Percentiles rank a stretch among this genome's conserved stretches.
These are phyloP conservation scores for Percina caprodes DNA, from an alignment of 2,113 vertebrate species.

Conservation along the genomic window DNA sequence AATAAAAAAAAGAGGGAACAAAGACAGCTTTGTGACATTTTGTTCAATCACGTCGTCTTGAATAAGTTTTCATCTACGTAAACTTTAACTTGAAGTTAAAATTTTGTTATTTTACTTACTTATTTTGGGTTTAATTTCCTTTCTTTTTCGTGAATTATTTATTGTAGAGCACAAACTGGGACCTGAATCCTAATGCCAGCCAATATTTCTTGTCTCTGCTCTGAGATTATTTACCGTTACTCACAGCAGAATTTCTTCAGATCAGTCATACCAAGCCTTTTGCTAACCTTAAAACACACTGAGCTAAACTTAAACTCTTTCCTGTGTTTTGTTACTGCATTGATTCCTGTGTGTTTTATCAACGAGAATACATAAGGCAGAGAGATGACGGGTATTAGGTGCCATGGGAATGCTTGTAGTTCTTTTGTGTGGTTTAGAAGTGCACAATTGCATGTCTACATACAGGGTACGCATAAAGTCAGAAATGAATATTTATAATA, in stretches of 20 bases:
- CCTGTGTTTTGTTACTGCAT: conserved; percentile 56
- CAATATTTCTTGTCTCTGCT: conserved; percentile 18
- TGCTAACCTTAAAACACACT: conserved; percentile 29
- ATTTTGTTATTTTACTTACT: conserved; percentile 36
- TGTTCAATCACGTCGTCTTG: conserved; percentile 3
- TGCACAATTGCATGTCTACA: conserved; percentile 48
- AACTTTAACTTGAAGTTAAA: conserved; percentile 54
- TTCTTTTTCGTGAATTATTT: conserved; percentile 4
- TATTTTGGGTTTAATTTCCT: neutral
- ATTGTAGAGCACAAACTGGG: conserved; percentile 3
- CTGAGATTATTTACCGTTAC: conserved; percentile 33
- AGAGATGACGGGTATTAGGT: conserved; percentile 54
- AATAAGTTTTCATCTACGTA: conserved; percentile 62
- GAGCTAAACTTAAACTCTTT: conserved; percentile 31
- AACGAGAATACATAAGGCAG: conserved; percentile 63
- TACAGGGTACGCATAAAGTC: conserved; percentile 37
- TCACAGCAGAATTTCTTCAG: conserved; percentile 7
- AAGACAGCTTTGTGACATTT: conserved; percentile 38
- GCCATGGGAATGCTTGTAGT: conserved; percentile 54
- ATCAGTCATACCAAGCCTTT: conserved; percentile 19
- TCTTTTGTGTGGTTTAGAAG: conserved; percentile 51
- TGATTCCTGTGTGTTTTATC: conserved; percentile 57
- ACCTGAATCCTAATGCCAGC: conserved; percentile 20
- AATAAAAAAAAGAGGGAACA: conserved; percentile 18
- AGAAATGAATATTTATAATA: conserved; percentile 54